Evolutionary conservation across 2,113 vertebrate genomes (phyloP), one percentile per base, ranked within the genome.

Genomic region (Gallinago media): DNA sequence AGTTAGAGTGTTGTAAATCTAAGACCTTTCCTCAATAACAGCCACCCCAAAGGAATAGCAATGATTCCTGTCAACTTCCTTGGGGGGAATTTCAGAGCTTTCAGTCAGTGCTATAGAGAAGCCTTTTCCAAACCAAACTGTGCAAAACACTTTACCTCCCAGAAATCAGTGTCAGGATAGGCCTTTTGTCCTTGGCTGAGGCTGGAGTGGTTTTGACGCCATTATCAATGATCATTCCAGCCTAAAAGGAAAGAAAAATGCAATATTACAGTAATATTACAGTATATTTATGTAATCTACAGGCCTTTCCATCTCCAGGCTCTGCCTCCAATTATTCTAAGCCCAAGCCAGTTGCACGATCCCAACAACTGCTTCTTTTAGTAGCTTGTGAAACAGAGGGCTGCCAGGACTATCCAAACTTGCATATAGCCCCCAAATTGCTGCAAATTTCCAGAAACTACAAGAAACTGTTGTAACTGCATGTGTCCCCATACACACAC

Each of bases 181-280:
- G 99, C 67, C 99, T 98, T 98, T 99, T 99, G 98, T 99, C 99
- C 97, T 99, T 99, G 96, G 98, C 98, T 1, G 99, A 99, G 23
- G 99, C 99, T 94, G 98, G 96, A 0, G 99, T 99, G 2, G 99
- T 99, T 97, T 99, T 99, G 12, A 99, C 99, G 0, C 99, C 99
- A 0, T 99, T 99, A 96, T 99, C 99, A 1, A 99, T 99, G 71
- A 99, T 99, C 99, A 99, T 99, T 88, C 99, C 99, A 61, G 99
- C 99, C 99, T 99, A 93, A 19, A 63, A 72, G 47, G 55, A 85
- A 68, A 85, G 9, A 92, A 10, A 52, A 75, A 58, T 34, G 23
- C 42, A 58, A 13, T 61, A 75, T 59, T 68, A 81, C 16, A 27
- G 10, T 16, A 58, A 13, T 61, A 75, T 59, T 68, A 81, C 16